These are phyloP conservation scores for Zoanthus sansibaricus DNA, from an alignment of 92 coral and sea anemone genomes.

Conservation along the genomic window DNA sequence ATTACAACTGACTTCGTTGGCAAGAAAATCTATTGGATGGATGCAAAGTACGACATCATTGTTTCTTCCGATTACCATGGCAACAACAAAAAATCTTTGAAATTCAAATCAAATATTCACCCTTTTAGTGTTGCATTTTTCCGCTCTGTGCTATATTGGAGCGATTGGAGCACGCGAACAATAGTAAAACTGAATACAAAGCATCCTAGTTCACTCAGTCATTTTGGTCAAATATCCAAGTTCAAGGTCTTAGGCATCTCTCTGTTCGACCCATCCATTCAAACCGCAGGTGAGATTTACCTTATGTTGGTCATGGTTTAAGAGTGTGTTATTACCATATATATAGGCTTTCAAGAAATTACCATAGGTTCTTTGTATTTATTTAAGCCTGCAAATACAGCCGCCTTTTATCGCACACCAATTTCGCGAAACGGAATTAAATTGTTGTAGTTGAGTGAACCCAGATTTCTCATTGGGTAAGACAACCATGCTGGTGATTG, in stretches of 20 bases:
- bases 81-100: background rate
- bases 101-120: background rate
- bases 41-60: slow-evolving; percentile 21
- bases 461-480: no score
- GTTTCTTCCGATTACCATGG: slow-evolving; percentile 31
- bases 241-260: slow-evolving; percentile 35
- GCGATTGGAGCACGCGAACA: slow-evolving; percentile 51
- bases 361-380: no score
- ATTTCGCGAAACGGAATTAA: no score
- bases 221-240: background rate
- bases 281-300: slow-evolving; percentile 36
- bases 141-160: slow-evolving; percentile 52
- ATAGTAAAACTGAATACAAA: background rate
- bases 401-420: no score
- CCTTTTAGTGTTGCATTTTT: slow-evolving; percentile 45
- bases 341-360: no score
- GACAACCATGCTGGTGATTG: no score
- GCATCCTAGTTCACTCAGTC: background rate
- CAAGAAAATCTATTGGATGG: slow-evolving; percentile 27
- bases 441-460: no score
- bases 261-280: slow-evolving; percentile 26
- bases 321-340: no score
- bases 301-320: no score
- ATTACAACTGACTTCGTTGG: slow-evolving; percentile 13
- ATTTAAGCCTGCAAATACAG: no score